Evolutionary conservation across 2,797 vertebrate species (phyloP).

Genomic region (Schizothorax lantsangensis): DNA sequence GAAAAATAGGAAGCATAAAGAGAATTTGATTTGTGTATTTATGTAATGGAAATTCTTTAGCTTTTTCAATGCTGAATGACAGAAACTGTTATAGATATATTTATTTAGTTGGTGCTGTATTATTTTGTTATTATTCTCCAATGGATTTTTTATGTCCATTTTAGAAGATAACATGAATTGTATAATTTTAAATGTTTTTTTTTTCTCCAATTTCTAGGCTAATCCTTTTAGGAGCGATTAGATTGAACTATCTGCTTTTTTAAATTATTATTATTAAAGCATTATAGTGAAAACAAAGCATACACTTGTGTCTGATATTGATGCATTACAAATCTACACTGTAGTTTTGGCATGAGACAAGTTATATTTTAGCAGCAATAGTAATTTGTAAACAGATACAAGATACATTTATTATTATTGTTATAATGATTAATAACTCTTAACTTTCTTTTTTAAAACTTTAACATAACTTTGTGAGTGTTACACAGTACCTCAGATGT

Average conservation of each 20-base stretch:
- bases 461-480: neutral
- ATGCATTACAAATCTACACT: slow-evolving; percentile 13
- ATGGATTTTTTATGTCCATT: neutral
- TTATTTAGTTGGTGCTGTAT: neutral
- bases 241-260: neutral
- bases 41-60: neutral
- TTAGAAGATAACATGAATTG: neutral
- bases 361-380: neutral
- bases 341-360: neutral
- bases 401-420: neutral
- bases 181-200: neutral
- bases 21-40: slow-evolving; percentile 3
- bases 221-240: neutral
- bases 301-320: neutral
- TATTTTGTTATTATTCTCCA: neutral
- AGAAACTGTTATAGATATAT: neutral
- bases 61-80: neutral
- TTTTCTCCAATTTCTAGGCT: neutral
- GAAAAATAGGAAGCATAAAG: slow-evolving; percentile 13
- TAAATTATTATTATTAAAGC: neutral
- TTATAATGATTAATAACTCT: neutral
- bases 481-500: neutral
- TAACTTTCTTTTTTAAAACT: neutral
- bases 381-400: neutral
- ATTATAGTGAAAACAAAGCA: slow-evolving; percentile 10